A percentile compares a stretch with the other conserved stretches of the same genome.
Conservation (phyloP, 2,888 invertebrate genomes). For the Tigriopus californicus region DNA sequence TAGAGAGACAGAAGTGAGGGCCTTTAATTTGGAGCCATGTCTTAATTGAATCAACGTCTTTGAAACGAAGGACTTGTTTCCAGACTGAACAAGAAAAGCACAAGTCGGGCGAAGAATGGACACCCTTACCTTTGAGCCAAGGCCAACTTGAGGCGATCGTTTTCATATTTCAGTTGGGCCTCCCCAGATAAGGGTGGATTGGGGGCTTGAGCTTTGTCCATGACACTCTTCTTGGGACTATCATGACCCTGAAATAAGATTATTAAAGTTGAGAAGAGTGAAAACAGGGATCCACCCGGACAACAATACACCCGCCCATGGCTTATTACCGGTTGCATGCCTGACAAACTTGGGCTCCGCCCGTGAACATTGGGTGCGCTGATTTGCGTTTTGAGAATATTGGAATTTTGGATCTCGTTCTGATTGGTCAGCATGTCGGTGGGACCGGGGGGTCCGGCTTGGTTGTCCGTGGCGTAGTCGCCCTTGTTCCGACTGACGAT, state of each 20-base stretch:
- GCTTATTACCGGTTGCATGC: constrained; percentile 24
- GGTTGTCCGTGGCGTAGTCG: neutral
- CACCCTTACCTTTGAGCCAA: constrained; percentile 71
- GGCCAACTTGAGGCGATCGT: constrained; percentile 83
- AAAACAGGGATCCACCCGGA: no score
- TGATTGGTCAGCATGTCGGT: neutral
- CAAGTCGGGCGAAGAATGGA: neutral
- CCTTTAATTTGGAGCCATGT: no score
- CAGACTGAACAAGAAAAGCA: no score
- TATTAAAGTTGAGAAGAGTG: no score
- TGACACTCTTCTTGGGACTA: constrained; percentile 20
- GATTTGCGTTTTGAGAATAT: constrained; percentile 18
- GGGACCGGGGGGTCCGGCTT: neutral
- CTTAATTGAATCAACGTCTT: no score
- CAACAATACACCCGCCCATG: no score
- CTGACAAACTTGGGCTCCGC: constrained; percentile 30
- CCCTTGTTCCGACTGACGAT: neutral
- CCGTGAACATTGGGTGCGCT: constrained; percentile 24
- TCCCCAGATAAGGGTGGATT: constrained; percentile 34
- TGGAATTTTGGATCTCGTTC: constrained; percentile 18
- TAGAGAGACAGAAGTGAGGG: neutral
- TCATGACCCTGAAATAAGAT: constrained; percentile 13
- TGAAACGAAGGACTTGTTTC: no score
- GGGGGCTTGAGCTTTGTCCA: constrained; percentile 9
- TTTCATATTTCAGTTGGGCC: constrained; percentile 87